Percentiles rank a stretch among this genome's conserved stretches.
Conservation (phyloP, 2,797 vertebrate species). For the Lacerta agilis region DNA sequence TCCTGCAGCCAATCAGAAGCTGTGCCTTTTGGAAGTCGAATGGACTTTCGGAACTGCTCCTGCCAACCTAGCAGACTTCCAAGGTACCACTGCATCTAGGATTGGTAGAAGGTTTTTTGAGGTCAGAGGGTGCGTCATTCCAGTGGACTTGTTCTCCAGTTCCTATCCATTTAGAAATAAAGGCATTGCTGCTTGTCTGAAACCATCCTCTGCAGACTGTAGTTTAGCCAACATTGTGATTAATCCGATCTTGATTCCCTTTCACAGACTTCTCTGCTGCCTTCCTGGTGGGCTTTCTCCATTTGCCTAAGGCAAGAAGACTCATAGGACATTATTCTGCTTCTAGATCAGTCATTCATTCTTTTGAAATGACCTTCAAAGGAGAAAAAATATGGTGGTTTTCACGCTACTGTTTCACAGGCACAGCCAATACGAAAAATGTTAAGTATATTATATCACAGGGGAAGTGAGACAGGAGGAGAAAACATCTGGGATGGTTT, state of each 20-base stretch:
- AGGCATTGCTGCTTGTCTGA: neutral
- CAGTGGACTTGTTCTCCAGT: neutral
- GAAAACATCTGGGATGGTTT: neutral
- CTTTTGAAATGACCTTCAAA: neutral
- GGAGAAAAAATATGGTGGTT: neutral
- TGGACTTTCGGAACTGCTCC: rapidly evolving
- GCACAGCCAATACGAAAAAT: neutral
- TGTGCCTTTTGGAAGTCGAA: no score
- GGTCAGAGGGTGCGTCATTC: neutral
- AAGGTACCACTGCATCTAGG: neutral
- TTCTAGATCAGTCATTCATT: neutral
- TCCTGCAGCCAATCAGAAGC: no score
- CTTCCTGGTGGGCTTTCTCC: neutral
- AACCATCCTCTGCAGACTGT: no score
- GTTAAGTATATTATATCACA: neutral
- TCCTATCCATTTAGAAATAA: neutral
- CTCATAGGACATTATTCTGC: no score
- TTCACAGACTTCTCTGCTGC: neutral
- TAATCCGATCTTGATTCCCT: neutral
- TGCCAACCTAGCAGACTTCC: no score
- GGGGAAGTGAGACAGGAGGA: neutral
- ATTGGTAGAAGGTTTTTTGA: neutral
- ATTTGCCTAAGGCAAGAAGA: neutral
- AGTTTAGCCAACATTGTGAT: neutral
- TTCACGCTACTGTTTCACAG: neutral